These are phyloP conservation scores for Penaeus monodon DNA, from an alignment of 2,888 invertebrate species.

Conservation along the genomic window DNA sequence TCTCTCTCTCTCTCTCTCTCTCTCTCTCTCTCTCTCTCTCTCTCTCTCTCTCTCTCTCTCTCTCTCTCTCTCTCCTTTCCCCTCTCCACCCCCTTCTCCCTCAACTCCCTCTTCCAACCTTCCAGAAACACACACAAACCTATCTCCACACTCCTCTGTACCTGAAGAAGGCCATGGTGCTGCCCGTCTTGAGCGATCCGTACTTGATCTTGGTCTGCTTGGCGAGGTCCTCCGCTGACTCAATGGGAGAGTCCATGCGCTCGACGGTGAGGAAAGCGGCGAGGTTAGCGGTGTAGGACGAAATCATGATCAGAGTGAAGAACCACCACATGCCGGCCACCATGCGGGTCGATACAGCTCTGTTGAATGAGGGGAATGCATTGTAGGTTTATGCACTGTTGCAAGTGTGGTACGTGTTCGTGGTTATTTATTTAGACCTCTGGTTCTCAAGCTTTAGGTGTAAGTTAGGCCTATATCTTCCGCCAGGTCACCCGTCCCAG, in stretches of 20 bases:
- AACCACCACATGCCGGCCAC: slow-evolving; percentile 96
- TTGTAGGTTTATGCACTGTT: not conserved
- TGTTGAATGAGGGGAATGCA: slow-evolving; percentile 68
- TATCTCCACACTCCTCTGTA: not conserved
- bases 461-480: too few relatives aligned
- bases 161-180: slow-evolving; percentile 63
- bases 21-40: not conserved
- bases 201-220: slow-evolving; percentile 64
- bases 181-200: slow-evolving; percentile 49
- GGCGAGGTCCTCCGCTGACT: slow-evolving; percentile 63
- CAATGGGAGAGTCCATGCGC: slow-evolving; percentile 82
- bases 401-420: not conserved
- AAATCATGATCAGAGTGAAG: slow-evolving; percentile 94
- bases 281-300: slow-evolving; percentile 96
- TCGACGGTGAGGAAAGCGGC: slow-evolving; percentile 94
- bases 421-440: too few relatives aligned
- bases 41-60: not conserved
- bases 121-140: not conserved
- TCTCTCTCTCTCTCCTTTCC: not conserved
- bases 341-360: slow-evolving; percentile 89
- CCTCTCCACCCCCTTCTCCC: not conserved
- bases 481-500: too few relatives aligned
- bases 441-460: too few relatives aligned
- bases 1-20: too few relatives aligned
- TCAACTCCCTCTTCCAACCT: not conserved